Conservation (phyloP, 2,888 invertebrate species). For the Drosophila suboccidentalis region DNA sequence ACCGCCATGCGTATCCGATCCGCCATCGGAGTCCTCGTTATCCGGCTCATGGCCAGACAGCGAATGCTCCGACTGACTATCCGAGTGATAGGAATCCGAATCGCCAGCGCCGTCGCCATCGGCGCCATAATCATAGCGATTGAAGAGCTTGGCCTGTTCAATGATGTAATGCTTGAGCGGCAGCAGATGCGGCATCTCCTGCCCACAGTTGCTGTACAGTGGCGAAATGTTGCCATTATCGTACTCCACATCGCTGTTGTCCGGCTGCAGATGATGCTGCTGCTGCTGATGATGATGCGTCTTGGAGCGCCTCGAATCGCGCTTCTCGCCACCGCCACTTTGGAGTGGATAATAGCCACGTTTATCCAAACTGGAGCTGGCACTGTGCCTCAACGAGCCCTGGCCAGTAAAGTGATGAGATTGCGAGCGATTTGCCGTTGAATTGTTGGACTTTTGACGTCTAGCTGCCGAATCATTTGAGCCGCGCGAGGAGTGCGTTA, state of each 20-base stretch:
- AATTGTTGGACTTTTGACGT: constrained; percentile 68
- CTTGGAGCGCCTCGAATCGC: constrained; percentile 70
- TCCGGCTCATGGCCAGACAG: constrained; percentile 91
- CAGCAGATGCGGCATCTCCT: constrained; percentile 90
- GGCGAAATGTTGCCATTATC: constrained; percentile 89
- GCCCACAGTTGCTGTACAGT: constrained; percentile 91
- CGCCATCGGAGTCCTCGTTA: constrained; percentile 91
- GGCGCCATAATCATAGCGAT: constrained; percentile 89
- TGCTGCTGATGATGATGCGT: constrained; percentile 69
- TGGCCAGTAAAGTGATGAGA: constrained; percentile 60
- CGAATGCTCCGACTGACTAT: constrained; percentile 89
- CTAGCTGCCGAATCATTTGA: constrained; percentile 78
- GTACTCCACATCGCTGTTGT: constrained; percentile 86
- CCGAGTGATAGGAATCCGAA: constrained; percentile 92
- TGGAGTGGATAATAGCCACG: constrained; percentile 64
- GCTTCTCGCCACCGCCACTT: constrained; percentile 66
- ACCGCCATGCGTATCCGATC: constrained; percentile 88
- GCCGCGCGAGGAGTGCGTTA: constrained; percentile 82
- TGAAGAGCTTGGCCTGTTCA: constrained; percentile 91
- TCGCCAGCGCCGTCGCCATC: constrained; percentile 86
- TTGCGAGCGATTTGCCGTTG: constrained; percentile 71
- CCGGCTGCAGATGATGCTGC: constrained; percentile 72
- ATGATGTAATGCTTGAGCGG: constrained; percentile 95
- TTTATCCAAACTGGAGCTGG: constrained; percentile 81
- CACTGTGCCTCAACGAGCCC: constrained; percentile 75